Percentiles rank a stretch among this genome's conserved stretches.
Conservation (phyloP, 2,797 vertebrate species). For the Ctenochaetus hawaiiensis region DNA sequence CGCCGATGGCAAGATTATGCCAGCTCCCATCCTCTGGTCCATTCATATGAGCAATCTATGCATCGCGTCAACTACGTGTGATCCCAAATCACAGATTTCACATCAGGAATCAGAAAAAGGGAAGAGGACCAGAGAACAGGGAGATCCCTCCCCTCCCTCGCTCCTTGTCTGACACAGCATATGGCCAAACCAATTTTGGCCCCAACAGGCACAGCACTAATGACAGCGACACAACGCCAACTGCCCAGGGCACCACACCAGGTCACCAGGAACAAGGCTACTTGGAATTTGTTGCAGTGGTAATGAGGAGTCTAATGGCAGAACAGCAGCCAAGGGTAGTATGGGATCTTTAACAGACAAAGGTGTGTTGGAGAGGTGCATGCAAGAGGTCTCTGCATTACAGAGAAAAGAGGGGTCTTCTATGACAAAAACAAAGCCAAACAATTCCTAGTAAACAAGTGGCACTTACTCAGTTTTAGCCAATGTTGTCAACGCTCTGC, state of each 20-base stretch:
- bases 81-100: slow-evolving; percentile 34
- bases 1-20: slow-evolving; percentile 64
- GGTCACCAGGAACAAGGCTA: slow-evolving; percentile 65
- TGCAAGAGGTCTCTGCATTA: slow-evolving; percentile 41
- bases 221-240: slow-evolving; percentile 60
- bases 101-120: slow-evolving; percentile 31
- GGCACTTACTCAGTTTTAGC: slow-evolving; percentile 96
- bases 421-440: slow-evolving; percentile 27
- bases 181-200: slow-evolving; percentile 68
- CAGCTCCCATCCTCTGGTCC: slow-evolving; percentile 50
- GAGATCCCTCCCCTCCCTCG: slow-evolving; percentile 63
- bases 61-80: slow-evolving; percentile 35
- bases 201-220: slow-evolving; percentile 61
- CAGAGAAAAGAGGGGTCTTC: slow-evolving; percentile 31
- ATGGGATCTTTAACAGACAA: slow-evolving; percentile 54
- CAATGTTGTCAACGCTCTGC: slow-evolving; percentile 92
- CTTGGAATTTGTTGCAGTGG: slow-evolving; percentile 66
- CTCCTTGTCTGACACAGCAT: slow-evolving; percentile 68
- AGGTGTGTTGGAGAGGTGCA: slow-evolving; percentile 56
- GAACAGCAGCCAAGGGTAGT: slow-evolving; percentile 61
- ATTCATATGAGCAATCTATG: slow-evolving; percentile 61
- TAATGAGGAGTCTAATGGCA: slow-evolving; percentile 53
- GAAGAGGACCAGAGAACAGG: slow-evolving; percentile 42
- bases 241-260: slow-evolving; percentile 48
- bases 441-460: slow-evolving; percentile 59